Percentiles rank a stretch among this genome's conserved stretches.
Evolutionary conservation across 2,888 invertebrate genomes (phyloP).

Genomic region (Tineola bisselliella): DNA sequence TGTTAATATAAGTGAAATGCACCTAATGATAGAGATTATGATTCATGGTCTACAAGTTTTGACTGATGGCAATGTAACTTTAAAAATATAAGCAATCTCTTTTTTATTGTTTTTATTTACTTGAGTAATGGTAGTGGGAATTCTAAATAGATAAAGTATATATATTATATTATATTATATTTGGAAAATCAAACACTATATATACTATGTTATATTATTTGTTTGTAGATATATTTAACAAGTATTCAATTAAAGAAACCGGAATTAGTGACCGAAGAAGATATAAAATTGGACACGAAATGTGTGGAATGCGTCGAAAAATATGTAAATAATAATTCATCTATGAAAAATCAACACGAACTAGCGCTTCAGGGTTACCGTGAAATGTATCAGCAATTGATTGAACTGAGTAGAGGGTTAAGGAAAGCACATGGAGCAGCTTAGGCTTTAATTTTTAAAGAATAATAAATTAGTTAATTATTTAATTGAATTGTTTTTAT

Average conservation of each 20-base stretch:
- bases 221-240: slow-evolving; percentile 43
- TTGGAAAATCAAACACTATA: too few species aligned
- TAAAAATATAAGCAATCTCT: too few species aligned
- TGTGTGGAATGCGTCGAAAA: slow-evolving; percentile 68
- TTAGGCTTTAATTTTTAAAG: slow-evolving; percentile 20
- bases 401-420: slow-evolving; percentile 70
- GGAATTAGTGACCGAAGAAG: slow-evolving; percentile 61
- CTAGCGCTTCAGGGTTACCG: slow-evolving; percentile 76
- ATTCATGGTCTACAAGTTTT: too few species aligned
- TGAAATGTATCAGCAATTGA: slow-evolving; percentile 70
- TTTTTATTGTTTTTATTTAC: too few species aligned
- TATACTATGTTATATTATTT: neutral
- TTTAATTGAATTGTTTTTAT: slow-evolving; percentile 5
- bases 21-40: too few species aligned
- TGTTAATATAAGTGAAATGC: too few species aligned
- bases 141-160: too few species aligned
- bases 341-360: slow-evolving; percentile 74
- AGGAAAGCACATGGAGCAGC: slow-evolving; percentile 73
- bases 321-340: slow-evolving; percentile 70
- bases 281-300: slow-evolving; percentile 63
- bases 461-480: slow-evolving; percentile 12
- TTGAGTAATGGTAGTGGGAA: too few species aligned
- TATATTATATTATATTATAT: too few species aligned
- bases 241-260: slow-evolving; percentile 50
- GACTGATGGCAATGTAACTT: too few species aligned